A percentile compares a stretch with the other conserved stretches of the same genome.
phyloP scores from a whole-genome alignment of 2,113 vertebrate species.

The Anguilla japonica region DNA sequence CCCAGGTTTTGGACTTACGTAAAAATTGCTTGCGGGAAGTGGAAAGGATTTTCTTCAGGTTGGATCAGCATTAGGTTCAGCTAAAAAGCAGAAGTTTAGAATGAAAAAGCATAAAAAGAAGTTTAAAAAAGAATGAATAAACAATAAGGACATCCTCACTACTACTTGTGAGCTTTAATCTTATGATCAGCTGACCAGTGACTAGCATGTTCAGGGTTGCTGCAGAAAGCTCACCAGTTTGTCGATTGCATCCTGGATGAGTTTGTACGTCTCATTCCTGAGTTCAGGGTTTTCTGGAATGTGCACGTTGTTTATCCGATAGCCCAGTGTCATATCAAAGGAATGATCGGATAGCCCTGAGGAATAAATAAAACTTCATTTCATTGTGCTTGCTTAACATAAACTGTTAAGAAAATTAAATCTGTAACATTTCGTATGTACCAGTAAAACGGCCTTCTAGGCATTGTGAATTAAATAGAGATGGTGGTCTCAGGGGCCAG shows the following conservation, averaged over 20 bases:
- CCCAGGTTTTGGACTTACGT: background rate
- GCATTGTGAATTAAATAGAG: too few species aligned
- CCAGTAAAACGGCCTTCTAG: too few species aligned
- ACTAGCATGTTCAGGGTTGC: too few species aligned
- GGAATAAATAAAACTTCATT: background rate
- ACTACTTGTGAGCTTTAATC: too few species aligned
- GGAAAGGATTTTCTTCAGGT: background rate
- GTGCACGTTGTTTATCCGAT: background rate
- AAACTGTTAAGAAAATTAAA: too few species aligned
- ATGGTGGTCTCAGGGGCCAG: too few species aligned
- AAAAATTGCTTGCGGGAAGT: background rate
- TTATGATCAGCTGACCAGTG: too few species aligned
- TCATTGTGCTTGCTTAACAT: too few species aligned
- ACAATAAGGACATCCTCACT: too few species aligned
- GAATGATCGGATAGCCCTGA: background rate
- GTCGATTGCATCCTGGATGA: background rate
- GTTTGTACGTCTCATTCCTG: background rate
- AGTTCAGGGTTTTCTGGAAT: background rate
- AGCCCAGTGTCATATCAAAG: background rate
- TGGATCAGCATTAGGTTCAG: background rate
- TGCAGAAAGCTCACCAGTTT: background rate
- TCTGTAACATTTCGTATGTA: too few species aligned
- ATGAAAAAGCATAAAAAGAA: too few species aligned
- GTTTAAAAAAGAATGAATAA: too few species aligned
- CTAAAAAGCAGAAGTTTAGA: background rate